Base-by-base conservation (phyloP, 1,140 invertebrate species). In the Armadillidium nasatum region DNA sequence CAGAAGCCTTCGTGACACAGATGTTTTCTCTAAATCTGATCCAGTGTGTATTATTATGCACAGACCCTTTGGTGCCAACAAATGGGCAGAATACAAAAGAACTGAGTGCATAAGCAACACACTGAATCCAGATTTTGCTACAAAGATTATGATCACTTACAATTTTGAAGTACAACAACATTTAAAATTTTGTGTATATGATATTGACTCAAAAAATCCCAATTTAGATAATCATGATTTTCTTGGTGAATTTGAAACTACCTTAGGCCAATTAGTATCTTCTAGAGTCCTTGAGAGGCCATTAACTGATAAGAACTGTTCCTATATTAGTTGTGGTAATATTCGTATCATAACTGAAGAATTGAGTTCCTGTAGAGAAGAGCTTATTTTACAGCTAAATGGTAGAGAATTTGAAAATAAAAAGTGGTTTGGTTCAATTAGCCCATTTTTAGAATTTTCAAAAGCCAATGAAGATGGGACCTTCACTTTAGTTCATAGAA, bases 1-100 rank as follows among this genome's bases (percentile, higher is more conserved):
- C 82, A 88, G 87, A 76, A 85, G 87, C 80, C 83, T 90, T 15
- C 75, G 85, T n/a, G 88, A 90, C 79, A 87, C 86, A 78, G 89
- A 90, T 84, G 82, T 88, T n/a, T 83, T 89, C 22, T 90, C 89
- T 0, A 89, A 89, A 81, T 89, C 88, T 45, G 89, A 91, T 82
- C 89, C 89, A 13, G 88, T 89, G 84, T 88, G 86, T 81, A 87
- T 89, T 4, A 84, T 89, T 4, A 88, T 85, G 77, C 84, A 88
- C 76, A 83, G 85, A 74, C 85, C 86, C 60, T 85, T 86, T 80
- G 85, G 85, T 43, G 79, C 82, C 33, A 85, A 84, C 43, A 82
- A 85, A 60, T 89, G 87, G 87, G 82, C 85, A 11, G 88, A 90
- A 84, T 82, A 87, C 74, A 87, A 87, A 70, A 83, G 89, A 79